phyloP scores from a whole-genome alignment of 2,797 vertebrate species.

The Macrochelys suwanniensis region DNA sequence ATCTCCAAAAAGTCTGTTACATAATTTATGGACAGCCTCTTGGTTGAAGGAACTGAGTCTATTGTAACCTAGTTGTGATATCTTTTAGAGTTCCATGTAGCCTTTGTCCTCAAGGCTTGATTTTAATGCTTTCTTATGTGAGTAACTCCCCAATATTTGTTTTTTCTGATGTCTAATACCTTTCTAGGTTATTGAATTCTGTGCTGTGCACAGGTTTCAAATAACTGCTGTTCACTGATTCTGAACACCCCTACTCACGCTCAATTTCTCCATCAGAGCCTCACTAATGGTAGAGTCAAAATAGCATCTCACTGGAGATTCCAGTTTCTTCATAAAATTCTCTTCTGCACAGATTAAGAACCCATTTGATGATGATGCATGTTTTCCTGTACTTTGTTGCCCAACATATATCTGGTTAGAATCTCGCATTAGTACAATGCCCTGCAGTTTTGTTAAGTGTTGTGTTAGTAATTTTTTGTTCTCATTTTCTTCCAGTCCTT shows the following conservation, averaged over 20 bases:
- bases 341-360: neutral
- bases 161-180: neutral
- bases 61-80: neutral
- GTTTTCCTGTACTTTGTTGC: neutral
- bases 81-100: neutral
- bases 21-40: neutral
- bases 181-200: neutral
- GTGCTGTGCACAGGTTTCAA: neutral
- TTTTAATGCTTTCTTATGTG: neutral
- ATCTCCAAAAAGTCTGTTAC: neutral
- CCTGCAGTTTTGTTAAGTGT: neutral
- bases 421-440: neutral
- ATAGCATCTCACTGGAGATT: neutral
- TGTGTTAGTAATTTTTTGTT: neutral
- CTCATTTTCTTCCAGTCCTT: neutral
- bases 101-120: too few relatives aligned
- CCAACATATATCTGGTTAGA: neutral
- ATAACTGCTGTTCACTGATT: neutral
- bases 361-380: neutral
- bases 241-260: neutral
- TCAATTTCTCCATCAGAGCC: neutral
- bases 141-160: neutral
- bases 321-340: neutral
- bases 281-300: conserved; percentile 5
- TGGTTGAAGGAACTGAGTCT: neutral